Evolutionary conservation across 2,797 vertebrate species (phyloP).

Genomic region (Crocodylus rhombifer): DNA sequence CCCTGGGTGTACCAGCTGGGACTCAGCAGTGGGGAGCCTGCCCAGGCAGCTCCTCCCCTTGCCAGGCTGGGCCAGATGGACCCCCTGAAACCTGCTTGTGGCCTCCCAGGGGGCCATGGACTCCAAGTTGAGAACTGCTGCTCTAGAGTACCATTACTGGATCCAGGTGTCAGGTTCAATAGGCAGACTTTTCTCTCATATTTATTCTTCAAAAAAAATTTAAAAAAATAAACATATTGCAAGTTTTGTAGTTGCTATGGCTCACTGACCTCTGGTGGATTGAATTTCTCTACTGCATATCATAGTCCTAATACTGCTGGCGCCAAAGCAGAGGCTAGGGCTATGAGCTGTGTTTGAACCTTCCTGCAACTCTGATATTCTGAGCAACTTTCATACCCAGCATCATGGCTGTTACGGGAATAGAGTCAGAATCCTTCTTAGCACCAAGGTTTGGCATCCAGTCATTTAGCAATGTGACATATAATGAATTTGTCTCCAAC

Average conservation of each 20-base stretch:
- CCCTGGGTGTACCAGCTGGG: too few species aligned
- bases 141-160: neutral
- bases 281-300: accelerated
- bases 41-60: too few species aligned
- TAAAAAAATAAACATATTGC: neutral
- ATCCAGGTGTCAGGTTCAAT: neutral
- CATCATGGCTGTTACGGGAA: neutral
- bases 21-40: too few species aligned
- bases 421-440: accelerated
- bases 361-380: neutral
- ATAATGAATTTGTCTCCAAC: neutral
- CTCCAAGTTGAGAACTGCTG: neutral
- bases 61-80: too few species aligned
- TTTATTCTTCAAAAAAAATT: neutral
- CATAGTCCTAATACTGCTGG: neutral
- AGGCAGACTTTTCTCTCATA: neutral
- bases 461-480: neutral
- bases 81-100: neutral
- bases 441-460: neutral
- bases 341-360: neutral
- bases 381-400: neutral
- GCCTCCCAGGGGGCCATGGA: too few species aligned
- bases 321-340: too few species aligned
- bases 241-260: neutral
- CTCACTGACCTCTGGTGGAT: neutral